These are phyloP conservation scores for Xanthorhoe designata DNA, from an alignment of 2,888 invertebrate species.

Conservation along the genomic window DNA sequence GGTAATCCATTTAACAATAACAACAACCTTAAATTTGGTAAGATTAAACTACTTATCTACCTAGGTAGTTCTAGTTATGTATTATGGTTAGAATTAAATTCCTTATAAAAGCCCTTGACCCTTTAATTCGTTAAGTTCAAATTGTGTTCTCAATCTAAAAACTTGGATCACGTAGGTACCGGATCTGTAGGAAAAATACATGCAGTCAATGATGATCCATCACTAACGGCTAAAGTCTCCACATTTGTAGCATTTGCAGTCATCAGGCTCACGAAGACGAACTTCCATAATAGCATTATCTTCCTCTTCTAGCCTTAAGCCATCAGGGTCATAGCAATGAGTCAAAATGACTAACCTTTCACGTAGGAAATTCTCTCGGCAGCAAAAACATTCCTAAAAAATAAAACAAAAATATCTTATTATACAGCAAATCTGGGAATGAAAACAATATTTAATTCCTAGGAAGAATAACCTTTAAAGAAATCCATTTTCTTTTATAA, in stretches of 20 bases:
- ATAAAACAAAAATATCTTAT: slow-evolving; percentile 14
- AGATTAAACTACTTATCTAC: neutral
- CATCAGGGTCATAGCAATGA: slow-evolving; percentile 96
- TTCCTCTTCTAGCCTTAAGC: slow-evolving; percentile 89
- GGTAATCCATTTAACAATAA: neutral
- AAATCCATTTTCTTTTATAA: too few species aligned
- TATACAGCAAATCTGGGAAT: too few species aligned
- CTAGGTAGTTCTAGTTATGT: neutral
- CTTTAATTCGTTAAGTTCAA: too few species aligned
- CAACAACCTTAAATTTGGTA: neutral
- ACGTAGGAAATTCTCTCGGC: slow-evolving; percentile 93
- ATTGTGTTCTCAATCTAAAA: too few species aligned
- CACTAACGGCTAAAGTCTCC: slow-evolving; percentile 92
- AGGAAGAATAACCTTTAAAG: too few species aligned
- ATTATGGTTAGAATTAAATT: neutral
- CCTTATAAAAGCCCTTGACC: too few species aligned
- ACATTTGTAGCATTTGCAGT: slow-evolving; percentile 96
- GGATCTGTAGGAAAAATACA: neutral
- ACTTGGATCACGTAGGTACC: too few species aligned
- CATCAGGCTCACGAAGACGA: slow-evolving; percentile 93
- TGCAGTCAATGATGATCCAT: neutral
- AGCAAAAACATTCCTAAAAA: slow-evolving; percentile 95
- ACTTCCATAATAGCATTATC: slow-evolving; percentile 92
- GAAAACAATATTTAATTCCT: too few species aligned
- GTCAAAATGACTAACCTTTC: slow-evolving; percentile 92